These are phyloP conservation scores for Drosophila bipectinata DNA, from an alignment of 1,140 invertebrate genomes.

Conservation along the genomic window DNA sequence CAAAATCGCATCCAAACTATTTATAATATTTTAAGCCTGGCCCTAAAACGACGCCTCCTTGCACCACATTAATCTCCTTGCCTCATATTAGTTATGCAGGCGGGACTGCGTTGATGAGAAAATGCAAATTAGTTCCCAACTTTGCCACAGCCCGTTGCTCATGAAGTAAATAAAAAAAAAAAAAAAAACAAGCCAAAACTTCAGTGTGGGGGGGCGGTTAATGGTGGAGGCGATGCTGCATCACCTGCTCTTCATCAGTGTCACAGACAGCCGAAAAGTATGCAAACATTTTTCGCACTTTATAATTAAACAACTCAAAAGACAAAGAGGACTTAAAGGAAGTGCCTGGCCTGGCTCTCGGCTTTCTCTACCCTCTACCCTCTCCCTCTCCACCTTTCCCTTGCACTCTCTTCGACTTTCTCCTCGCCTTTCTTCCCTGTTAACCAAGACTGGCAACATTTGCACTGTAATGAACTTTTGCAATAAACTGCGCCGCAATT, in stretches of 20 bases:
- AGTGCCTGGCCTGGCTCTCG: neutral
- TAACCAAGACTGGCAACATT: conserved; percentile 67
- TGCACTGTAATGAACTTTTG: conserved; percentile 82
- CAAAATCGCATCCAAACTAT: conserved; percentile 66
- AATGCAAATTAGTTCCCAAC: conserved; percentile 80
- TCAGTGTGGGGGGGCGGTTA: conserved; percentile 5
- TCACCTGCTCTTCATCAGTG: conserved; percentile 78
- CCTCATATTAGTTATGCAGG: conserved; percentile 73
- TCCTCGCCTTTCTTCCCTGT: conserved; percentile 10
- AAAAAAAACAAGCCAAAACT: conserved; percentile 21
- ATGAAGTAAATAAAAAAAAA: conserved; percentile 54
- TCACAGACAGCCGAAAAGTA: conserved; percentile 73
- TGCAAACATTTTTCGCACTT: conserved; percentile 81
- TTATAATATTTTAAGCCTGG: conserved; percentile 69
- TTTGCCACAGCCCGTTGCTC: conserved; percentile 60
- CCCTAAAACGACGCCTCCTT: conserved; percentile 2
- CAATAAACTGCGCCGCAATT: conserved; percentile 81
- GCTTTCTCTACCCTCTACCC: neutral
- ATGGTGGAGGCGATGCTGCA: conserved; percentile 19
- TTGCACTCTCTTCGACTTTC: neutral
- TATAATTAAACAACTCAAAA: conserved; percentile 80
- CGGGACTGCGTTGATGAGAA: conserved; percentile 75
- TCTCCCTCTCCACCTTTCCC: neutral
- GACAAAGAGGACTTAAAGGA: conserved; percentile 71
- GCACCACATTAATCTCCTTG: conserved; percentile 14